Evolutionary conservation across 2,113 vertebrate genomes (phyloP).

Genomic region (Clupea harengus): DNA sequence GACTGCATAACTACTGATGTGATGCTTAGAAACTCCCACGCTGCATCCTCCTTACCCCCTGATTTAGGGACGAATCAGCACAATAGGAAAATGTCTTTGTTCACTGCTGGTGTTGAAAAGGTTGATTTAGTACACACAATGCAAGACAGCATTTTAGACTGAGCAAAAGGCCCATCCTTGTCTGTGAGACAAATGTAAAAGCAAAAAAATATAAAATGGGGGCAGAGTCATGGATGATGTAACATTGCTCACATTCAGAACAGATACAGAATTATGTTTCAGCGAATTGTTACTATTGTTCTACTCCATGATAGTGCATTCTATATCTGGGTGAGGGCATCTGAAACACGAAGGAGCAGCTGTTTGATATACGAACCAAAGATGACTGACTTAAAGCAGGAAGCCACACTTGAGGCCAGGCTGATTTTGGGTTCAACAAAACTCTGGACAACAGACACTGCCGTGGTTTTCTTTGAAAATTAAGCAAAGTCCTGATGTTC

Average conservation of each 20-base stretch:
- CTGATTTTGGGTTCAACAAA: not conserved
- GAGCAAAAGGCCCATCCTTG: not conserved
- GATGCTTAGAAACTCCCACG: not conserved
- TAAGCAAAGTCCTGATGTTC: slow-evolving; percentile 45
- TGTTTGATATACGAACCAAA: not conserved
- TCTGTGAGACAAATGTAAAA: not conserved
- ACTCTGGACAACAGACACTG: not conserved
- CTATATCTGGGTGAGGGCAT: not conserved
- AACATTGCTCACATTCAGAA: not conserved
- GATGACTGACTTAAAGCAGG: slow-evolving; percentile 20
- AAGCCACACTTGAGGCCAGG: not conserved
- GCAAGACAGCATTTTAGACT: not conserved
- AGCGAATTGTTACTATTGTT: not conserved
- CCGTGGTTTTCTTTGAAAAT: slow-evolving; percentile 27
- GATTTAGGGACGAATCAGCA: not conserved
- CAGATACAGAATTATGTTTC: not conserved
- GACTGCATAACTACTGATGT: not conserved
- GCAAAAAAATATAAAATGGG: not conserved
- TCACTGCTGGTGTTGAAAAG: not conserved
- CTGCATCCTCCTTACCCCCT: not conserved
- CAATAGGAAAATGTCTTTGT: not conserved
- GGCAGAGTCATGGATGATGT: not conserved
- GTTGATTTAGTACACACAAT: not conserved
- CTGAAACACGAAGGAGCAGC: not conserved
- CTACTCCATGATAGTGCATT: not conserved